Conservation (phyloP, 2,113 vertebrate species). For the Pseudopipra pipra region DNA sequence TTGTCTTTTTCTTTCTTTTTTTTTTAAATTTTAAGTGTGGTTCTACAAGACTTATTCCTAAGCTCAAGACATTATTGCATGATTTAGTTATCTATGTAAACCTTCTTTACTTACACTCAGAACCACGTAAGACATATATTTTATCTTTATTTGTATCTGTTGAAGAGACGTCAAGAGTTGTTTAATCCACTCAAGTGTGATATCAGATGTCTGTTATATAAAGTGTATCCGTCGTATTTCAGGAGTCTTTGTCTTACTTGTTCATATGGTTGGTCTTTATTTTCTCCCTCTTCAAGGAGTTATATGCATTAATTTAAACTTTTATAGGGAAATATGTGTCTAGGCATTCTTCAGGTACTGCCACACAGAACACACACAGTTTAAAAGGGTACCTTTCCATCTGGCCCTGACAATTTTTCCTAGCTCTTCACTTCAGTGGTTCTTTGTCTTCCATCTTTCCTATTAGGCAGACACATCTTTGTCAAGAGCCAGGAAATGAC, state of each 20-base stretch:
- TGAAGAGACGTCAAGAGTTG: neutral
- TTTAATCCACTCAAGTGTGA: neutral
- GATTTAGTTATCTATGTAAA: neutral
- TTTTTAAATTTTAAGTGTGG: accelerated
- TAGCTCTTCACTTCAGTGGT: neutral
- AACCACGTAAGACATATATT: neutral
- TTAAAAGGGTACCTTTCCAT: neutral
- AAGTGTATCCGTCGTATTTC: neutral
- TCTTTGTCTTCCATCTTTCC: neutral
- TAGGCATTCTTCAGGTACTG: neutral
- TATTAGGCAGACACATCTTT: neutral
- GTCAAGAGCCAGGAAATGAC: neutral
- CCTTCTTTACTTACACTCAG: neutral
- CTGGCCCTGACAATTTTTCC: neutral
- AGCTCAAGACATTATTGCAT: neutral
- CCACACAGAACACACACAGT: accelerated
- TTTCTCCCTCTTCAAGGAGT: neutral
- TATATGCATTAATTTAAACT: neutral
- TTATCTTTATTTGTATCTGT: neutral
- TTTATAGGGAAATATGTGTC: neutral
- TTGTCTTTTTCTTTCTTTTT: neutral
- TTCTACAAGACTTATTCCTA: neutral
- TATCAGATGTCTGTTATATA: neutral
- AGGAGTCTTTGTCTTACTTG: neutral
- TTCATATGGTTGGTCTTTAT: neutral